Conservation (phyloP, 1,140 invertebrate genomes). For the Gryon sp. region DNA sequence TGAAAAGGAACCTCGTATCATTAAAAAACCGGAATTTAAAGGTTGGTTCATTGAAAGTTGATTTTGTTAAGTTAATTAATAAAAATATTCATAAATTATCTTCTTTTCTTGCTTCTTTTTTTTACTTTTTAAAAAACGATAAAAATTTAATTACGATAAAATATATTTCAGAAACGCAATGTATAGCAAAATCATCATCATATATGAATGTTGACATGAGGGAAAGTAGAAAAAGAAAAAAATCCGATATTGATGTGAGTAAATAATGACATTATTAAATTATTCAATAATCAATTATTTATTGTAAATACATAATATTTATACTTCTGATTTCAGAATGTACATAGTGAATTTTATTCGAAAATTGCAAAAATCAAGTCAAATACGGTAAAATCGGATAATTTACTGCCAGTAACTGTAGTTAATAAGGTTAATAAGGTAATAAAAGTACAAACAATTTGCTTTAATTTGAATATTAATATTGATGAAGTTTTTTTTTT, state of each 20-base stretch:
- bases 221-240: conserved; percentile 69
- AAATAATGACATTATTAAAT: too few relatives aligned
- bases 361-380: conserved; percentile 4
- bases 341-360: conserved; percentile 9
- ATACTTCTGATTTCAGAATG: conserved; percentile 20
- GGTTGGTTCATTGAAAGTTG: too few relatives aligned
- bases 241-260: conserved; percentile 61
- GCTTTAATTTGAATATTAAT: too few relatives aligned
- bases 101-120: neutral
- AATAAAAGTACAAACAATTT: too few relatives aligned
- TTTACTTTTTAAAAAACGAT: neutral
- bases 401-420: conserved; percentile 29
- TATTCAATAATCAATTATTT: too few relatives aligned
- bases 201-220: conserved; percentile 42
- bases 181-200: conserved; percentile 27
- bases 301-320: too few relatives aligned
- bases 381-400: conserved; percentile 15
- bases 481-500: too few relatives aligned
- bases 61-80: too few relatives aligned
- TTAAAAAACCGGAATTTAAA: conserved; percentile 65
- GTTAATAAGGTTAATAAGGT: conserved; percentile 66
- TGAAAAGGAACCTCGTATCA: conserved; percentile 72
- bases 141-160: conserved; percentile 29
- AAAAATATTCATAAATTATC: neutral
- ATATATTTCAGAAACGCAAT: conserved; percentile 46